Conservation (phyloP, 2,888 invertebrate genomes). For the Pecten maximus region DNA sequence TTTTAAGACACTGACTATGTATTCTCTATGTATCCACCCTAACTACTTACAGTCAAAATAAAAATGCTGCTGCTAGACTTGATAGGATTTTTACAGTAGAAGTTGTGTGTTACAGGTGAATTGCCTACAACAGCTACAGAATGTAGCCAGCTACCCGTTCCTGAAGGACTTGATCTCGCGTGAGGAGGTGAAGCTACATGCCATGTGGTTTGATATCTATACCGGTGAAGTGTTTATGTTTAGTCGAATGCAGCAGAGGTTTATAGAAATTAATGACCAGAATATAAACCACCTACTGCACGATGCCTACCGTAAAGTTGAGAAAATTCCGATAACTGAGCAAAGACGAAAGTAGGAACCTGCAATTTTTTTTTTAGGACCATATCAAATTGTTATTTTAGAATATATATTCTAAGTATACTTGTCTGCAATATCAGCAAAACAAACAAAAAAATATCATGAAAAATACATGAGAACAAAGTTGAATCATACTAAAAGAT, state of each 20-base stretch:
- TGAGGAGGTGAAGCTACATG: slow-evolving; percentile 92
- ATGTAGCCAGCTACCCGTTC: slow-evolving; percentile 96
- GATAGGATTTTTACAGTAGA: too few species aligned
- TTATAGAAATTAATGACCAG: slow-evolving; percentile 92
- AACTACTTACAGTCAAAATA: too few species aligned
- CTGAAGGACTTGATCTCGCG: slow-evolving; percentile 90
- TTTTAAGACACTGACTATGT: too few species aligned
- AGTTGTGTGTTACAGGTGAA: slow-evolving; percentile 87
- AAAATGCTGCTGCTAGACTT: too few species aligned
- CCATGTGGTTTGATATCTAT: slow-evolving; percentile 98
- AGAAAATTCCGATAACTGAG: not conserved
- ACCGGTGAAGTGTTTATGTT: slow-evolving; percentile 98
- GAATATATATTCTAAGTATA: not conserved
- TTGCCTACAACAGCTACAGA: slow-evolving; percentile 94
- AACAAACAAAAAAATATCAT: not conserved
- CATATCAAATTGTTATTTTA: not conserved
- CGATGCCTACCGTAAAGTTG: slow-evolving; percentile 55
- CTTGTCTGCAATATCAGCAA: not conserved
- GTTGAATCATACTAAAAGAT: too few species aligned
- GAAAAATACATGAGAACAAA: too few species aligned
- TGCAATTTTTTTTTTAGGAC: not conserved
- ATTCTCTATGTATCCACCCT: too few species aligned
- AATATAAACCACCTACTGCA: slow-evolving; percentile 76
- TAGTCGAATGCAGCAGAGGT: slow-evolving; percentile 92
- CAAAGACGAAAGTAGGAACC: not conserved